phyloP scores from a whole-genome alignment of 1,140 invertebrate species.

The Brachystomella parvula region DNA sequence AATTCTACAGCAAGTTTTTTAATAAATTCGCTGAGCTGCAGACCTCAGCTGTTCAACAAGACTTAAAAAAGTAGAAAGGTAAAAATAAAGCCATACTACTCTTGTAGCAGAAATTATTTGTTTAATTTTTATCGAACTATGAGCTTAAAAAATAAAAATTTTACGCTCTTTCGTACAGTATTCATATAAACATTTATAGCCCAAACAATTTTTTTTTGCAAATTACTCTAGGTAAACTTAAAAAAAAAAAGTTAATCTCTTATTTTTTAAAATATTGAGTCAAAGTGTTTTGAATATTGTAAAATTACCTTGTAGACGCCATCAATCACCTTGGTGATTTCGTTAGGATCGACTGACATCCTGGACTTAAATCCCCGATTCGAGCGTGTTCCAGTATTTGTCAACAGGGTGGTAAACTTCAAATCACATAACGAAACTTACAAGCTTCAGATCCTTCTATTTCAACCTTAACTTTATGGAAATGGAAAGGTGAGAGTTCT shows the following conservation, averaged over 20 bases:
- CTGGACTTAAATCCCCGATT: background rate
- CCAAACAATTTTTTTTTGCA: too few species aligned
- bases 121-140: too few species aligned
- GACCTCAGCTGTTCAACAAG: too few species aligned
- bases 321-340: slow-evolving; percentile 79
- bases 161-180: too few species aligned
- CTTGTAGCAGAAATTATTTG: too few species aligned
- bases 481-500: background rate
- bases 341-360: slow-evolving; percentile 67
- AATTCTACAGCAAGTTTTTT: too few species aligned
- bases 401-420: background rate
- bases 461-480: background rate
- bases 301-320: slow-evolving; percentile 74
- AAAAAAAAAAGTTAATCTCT: background rate
- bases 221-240: too few species aligned
- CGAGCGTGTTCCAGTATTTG: background rate
- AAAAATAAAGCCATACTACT: too few species aligned
- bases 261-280: background rate
- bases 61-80: too few species aligned
- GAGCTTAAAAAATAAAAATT: too few species aligned
- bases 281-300: slow-evolving; percentile 6
- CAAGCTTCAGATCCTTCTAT: background rate
- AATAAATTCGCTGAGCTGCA: too few species aligned
- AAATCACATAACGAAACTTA: background rate
- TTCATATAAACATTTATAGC: too few species aligned